Base-by-base conservation (phyloP, 2,113 vertebrate species). In the Odontophorus gujanensis region DNA sequence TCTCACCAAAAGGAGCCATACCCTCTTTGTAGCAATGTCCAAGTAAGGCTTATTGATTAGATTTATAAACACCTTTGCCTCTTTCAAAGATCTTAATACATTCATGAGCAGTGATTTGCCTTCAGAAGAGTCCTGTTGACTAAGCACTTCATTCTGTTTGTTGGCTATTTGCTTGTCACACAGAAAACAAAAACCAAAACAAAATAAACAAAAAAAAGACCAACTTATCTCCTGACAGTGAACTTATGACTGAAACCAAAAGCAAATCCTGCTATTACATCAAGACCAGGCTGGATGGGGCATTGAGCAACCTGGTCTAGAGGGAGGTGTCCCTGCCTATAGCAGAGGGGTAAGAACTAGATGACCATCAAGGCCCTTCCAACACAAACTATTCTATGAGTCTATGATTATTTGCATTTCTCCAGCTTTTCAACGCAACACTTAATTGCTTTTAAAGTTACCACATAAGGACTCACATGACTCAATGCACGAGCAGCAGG, bases 371-470 rank as follows among this genome's bases (percentile, higher is more conserved):
- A 43, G 43, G 43, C 43, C 43, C 43, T 43, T 43, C 7, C 43
- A 43, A 43, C 15, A 15, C 43, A 43, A 43, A 43, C 43, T 17
- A 43, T 43, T 43, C 43, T 43, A 43, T 15, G 43, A 17, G 16
- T 43, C 15, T 43, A 43, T 15, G 85, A 77, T 66, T 53, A 83
- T 22, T 48, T 65, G 48, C n/a, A 48, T 36, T 72, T 25, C 92
- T 92, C 38, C 32, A 34, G 76, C 51, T 83, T 38, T 85, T 67
- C 85, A 42, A n/a, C 16, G 36, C 7, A 66, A 43, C 63, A 59
- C 68, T 80, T 65, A 45, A 71, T 81, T 62, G 30, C 62, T 89
- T 92, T 92, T 84, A 94, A 96, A 94, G 21, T 28, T 69, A 3
- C 61, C 53, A 30, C 59, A n/a, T 14, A 53, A 91, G 65, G 58